A percentile compares a stretch with the other conserved stretches of the same genome.
Conservation (phyloP, 2,888 invertebrate genomes). For the Tortrix viridana region DNA sequence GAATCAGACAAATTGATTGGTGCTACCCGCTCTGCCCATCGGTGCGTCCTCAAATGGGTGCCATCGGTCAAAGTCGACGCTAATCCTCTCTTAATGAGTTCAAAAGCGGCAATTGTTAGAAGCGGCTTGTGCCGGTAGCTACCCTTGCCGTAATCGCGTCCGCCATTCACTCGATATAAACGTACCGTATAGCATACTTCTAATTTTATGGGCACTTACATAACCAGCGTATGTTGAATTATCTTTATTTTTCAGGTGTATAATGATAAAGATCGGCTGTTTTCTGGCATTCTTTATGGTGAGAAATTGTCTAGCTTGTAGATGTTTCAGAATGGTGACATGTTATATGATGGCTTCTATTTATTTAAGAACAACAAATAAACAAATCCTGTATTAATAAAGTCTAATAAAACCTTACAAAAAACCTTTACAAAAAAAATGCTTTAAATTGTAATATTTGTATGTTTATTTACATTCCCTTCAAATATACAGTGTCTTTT, state of each 20-base stretch:
- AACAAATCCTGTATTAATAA: too few relatives aligned
- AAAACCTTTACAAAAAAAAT: too few relatives aligned
- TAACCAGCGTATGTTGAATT: conserved; percentile 17
- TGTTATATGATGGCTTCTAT: too few relatives aligned
- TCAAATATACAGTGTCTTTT: too few relatives aligned
- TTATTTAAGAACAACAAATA: too few relatives aligned
- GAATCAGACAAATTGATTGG: conserved; percentile 63
- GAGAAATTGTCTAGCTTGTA: neutral
- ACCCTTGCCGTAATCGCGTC: conserved; percentile 37
- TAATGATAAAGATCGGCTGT: conserved; percentile 2
- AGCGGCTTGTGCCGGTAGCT: conserved; percentile 35
- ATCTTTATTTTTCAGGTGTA: conserved; percentile 17
- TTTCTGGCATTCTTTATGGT: neutral
- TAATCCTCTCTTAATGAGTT: conserved; percentile 78
- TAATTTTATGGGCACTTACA: conserved; percentile 32
- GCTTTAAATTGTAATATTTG: too few relatives aligned
- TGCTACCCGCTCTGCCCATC: conserved; percentile 60
- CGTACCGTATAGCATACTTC: conserved; percentile 31
- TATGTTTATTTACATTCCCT: too few relatives aligned
- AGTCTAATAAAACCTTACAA: too few relatives aligned
- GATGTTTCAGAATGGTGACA: too few relatives aligned
- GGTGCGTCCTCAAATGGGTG: conserved; percentile 59
- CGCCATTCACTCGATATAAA: conserved; percentile 32
- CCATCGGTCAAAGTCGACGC: conserved; percentile 76
- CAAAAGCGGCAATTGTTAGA: conserved; percentile 72